Base-by-base conservation (phyloP, 2,797 vertebrate species). In the Macropus fuliginosus region DNA sequence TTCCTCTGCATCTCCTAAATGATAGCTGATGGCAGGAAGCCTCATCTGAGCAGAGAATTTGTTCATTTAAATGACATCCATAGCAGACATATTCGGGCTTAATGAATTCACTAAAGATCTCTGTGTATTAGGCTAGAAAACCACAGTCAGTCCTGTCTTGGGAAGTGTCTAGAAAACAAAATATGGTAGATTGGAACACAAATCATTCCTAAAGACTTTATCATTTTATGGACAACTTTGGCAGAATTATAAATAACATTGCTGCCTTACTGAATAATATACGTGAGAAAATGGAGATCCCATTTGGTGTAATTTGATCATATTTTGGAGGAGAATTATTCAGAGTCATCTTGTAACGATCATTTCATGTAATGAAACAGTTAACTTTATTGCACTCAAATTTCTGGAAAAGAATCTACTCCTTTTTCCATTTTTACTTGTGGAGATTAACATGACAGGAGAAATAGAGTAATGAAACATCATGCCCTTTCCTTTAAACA, bases 1-100 rank as follows among this genome's bases (percentile, higher is more conserved):
- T 96, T 90, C 89, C 90, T 96, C 94, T 54, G 92, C 96, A 93
- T 87, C 57, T 81, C 94, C 94, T 55, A 91, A 94, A 40, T 87
- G 54, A 57, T 91, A 91, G 46, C 87, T 93, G 55, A 62, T 57
- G 89, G n/a, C 50, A 95, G 16, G 21, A 46, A 74, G 93, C 1
- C 6, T 90, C 46, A 92, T 93, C 95, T 97, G 21, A 92, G n/a
- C 29, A 81, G 55, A 31, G 0, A 94, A 91, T 40, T 54, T 90
- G n/a, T 90, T 93, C 59, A 62, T 56, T 55, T 55, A 92, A 91
- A 92, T 13, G 52, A 93, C 8, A 21, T n/a, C 40, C 29, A 91
- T 31, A 90, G 54, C n/a, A 89, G 92, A 94, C 1, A 28, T 5
- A 56, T 4, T 12, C 28, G n/a, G 31, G 21, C 90, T 95, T 90